A percentile compares a stretch with the other conserved stretches of the same genome.
These are phyloP conservation scores for Dryas iulia DNA, from an alignment of 1,140 invertebrate genomes.

Conservation along the genomic window DNA sequence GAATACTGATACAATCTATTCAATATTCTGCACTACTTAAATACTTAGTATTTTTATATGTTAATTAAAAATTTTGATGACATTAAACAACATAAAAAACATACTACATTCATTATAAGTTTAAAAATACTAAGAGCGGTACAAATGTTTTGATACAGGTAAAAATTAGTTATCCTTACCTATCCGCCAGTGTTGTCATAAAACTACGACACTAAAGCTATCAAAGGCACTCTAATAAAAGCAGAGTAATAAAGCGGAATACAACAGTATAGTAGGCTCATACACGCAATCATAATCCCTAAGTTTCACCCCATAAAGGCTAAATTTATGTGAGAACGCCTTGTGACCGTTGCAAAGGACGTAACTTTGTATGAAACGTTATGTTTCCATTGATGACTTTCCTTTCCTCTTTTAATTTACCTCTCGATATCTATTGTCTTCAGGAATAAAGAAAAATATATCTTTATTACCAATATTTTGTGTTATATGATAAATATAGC, in stretches of 20 bases:
- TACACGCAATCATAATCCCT: slow-evolving; percentile 23
- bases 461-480: not conserved
- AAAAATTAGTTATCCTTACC: slow-evolving; percentile 37
- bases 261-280: slow-evolving; percentile 40
- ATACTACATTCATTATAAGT: not conserved
- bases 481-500: not conserved
- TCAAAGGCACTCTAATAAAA: slow-evolving; percentile 68
- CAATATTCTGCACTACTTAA: not conserved
- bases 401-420: slow-evolving; percentile 40
- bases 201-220: slow-evolving; percentile 61
- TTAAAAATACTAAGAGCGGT: not conserved
- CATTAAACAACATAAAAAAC: not conserved
- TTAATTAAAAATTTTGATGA: not conserved
- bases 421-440: slow-evolving; percentile 11
- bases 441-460: not conserved
- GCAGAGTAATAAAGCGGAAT: slow-evolving; percentile 55
- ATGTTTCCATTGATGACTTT: slow-evolving; percentile 49
- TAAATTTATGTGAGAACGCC: slow-evolving; percentile 18
- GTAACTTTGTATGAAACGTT: slow-evolving; percentile 50
- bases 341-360: slow-evolving; percentile 22
- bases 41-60: not conserved
- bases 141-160: slow-evolving; percentile 3
- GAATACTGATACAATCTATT: not conserved
- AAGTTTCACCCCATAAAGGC: slow-evolving; percentile 7
- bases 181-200: slow-evolving; percentile 44